These are phyloP conservation scores for Aepyceros melampus DNA, from an alignment of 2,113 vertebrate species.

Conservation along the genomic window DNA sequence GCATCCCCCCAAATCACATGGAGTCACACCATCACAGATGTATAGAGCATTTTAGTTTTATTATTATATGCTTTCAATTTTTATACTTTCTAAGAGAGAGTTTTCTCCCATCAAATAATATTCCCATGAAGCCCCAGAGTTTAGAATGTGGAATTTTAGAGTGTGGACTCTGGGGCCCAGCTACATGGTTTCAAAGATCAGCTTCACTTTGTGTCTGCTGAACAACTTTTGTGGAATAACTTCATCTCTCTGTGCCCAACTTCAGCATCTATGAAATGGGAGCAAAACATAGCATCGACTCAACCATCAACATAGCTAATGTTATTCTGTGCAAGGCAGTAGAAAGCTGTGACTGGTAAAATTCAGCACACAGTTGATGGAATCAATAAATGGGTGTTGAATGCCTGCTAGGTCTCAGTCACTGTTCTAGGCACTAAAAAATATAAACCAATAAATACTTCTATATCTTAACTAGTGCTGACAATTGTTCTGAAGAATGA, in stretches of 20 bases:
- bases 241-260: not conserved
- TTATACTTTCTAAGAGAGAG: not conserved
- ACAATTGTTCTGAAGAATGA: not conserved
- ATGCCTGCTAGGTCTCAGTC: not conserved
- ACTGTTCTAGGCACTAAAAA: not conserved
- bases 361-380: not conserved
- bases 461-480: not conserved
- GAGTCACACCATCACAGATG: not conserved
- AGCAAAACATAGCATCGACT: not conserved
- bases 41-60: not conserved
- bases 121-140: not conserved
- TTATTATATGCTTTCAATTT: not conserved
- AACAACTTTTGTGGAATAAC: not conserved
- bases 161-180: not conserved
- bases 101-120: not conserved
- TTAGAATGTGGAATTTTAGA: not conserved
- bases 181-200: not conserved
- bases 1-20: not conserved
- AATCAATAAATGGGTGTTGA: not conserved
- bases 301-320: not conserved
- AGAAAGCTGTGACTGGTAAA: not conserved
- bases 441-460: not conserved
- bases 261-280: not conserved
- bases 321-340: not conserved
- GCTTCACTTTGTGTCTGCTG: not conserved